phyloP scores from a whole-genome alignment of 2,888 invertebrate species.

The Stenolophus ochropezus region DNA sequence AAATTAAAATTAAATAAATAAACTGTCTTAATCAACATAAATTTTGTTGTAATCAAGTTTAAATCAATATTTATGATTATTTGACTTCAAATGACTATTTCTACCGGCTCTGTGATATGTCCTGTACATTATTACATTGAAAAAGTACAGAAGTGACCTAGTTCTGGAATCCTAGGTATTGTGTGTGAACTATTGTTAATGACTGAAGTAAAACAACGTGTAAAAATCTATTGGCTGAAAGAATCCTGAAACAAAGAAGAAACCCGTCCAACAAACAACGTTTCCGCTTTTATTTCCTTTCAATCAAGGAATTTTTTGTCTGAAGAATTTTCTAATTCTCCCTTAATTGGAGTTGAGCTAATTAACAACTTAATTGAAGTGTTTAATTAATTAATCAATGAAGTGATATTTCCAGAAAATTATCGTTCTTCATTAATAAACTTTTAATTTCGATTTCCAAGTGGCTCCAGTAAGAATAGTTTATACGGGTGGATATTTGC shows the following conservation, averaged over 20 bases:
- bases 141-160: neutral
- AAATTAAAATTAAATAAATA: no score
- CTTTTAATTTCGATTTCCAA: neutral
- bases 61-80: no score
- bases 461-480: neutral
- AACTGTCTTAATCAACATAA: no score
- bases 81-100: no score
- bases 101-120: no score
- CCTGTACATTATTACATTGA: no score
- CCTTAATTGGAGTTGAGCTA: conserved; percentile 17
- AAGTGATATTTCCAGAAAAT: conserved; percentile 23
- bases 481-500: neutral
- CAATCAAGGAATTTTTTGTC: conserved; percentile 21
- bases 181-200: neutral
- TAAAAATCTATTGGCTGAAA: conserved; percentile 5
- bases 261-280: conserved; percentile 15
- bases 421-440: conserved; percentile 4
- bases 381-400: conserved; percentile 35
- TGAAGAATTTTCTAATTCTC: neutral
- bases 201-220: neutral
- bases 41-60: no score
- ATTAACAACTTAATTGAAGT: conserved; percentile 37
- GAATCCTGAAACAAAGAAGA: conserved; percentile 18
- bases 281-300: conserved; percentile 17
- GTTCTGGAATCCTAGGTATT: neutral